These are phyloP conservation scores for Andrena hattorfiana DNA, from an alignment of 2,888 invertebrate genomes.

Conservation along the genomic window DNA sequence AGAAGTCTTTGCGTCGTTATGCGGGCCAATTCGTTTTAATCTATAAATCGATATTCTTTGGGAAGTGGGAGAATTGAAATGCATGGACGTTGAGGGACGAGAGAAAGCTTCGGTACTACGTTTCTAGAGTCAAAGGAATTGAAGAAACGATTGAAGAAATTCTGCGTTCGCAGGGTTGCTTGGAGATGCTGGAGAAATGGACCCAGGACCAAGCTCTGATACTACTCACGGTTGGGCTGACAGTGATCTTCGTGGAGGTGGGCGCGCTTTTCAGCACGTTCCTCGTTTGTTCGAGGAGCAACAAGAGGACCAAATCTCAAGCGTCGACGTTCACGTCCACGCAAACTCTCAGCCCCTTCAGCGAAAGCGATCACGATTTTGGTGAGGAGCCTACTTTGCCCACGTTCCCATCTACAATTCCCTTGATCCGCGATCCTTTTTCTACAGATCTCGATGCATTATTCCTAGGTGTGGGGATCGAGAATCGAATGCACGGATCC, in stretches of 20 bases:
- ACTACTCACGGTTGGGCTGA: slow-evolving; percentile 89
- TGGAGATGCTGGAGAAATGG: slow-evolving; percentile 90
- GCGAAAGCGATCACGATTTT: slow-evolving; percentile 80
- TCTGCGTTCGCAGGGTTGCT: slow-evolving; percentile 88
- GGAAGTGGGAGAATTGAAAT: neutral
- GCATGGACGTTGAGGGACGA: neutral
- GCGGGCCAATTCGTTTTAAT: slow-evolving; percentile 2
- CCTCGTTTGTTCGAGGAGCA: slow-evolving; percentile 89
- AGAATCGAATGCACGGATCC: slow-evolving; percentile 80
- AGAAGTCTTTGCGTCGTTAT: neutral
- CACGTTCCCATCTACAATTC: neutral
- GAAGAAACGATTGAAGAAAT: neutral
- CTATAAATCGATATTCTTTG: slow-evolving; percentile 6
- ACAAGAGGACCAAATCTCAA: slow-evolving; percentile 85
- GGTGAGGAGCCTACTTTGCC: slow-evolving; percentile 66
- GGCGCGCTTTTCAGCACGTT: slow-evolving; percentile 90
- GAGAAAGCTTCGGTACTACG: too few relatives aligned
- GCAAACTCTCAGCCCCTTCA: slow-evolving; percentile 81
- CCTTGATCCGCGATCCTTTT: neutral
- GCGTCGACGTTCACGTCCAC: slow-evolving; percentile 82
- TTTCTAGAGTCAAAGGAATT: too few relatives aligned
- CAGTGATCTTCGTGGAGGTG: slow-evolving; percentile 90
- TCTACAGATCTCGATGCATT: slow-evolving; percentile 6
- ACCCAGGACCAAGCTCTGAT: slow-evolving; percentile 91
- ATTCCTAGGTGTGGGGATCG: slow-evolving; percentile 76